Evolutionary conservation across 2,888 invertebrate species (phyloP).

Genomic region (Sinodicranocentrus sp.): DNA sequence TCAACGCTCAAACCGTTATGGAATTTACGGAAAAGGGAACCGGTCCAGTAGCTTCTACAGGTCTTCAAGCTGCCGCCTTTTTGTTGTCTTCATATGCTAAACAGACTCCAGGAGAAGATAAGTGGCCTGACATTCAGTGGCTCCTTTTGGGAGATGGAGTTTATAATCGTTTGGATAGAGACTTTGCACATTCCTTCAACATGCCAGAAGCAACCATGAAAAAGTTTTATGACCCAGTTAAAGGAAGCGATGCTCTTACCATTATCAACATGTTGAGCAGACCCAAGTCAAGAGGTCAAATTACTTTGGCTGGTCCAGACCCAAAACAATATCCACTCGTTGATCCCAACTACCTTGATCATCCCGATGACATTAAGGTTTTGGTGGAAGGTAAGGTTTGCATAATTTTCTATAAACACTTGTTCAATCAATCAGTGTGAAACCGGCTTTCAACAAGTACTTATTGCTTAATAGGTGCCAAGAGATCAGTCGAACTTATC

Average conservation of each 20-base stretch:
- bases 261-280: constrained; percentile 72
- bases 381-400: constrained; percentile 70
- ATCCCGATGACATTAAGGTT: constrained; percentile 67
- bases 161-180: constrained; percentile 62
- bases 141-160: constrained; percentile 72
- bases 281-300: constrained; percentile 71
- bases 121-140: constrained; percentile 74
- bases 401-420: background rate
- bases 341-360: constrained; percentile 72
- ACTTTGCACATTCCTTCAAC: constrained; percentile 74
- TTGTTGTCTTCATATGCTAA: constrained; percentile 67
- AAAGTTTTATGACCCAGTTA: constrained; percentile 65
- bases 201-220: constrained; percentile 66
- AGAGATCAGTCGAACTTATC: constrained; percentile 34
- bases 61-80: constrained; percentile 71
- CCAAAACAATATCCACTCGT: constrained; percentile 68
- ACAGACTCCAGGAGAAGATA: constrained; percentile 52
- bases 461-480: constrained; percentile 32
- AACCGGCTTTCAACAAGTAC: background rate
- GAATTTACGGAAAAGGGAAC: constrained; percentile 71
- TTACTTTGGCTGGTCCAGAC: constrained; percentile 65
- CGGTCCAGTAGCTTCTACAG: constrained; percentile 73
- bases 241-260: constrained; percentile 72
- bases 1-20: constrained; percentile 66
- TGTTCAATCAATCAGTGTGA: too few relatives aligned